Evolutionary conservation across 2,888 invertebrate species (phyloP), one percentile per base, ranked within the genome.

Genomic region (Pasiphila rectangulata): DNA sequence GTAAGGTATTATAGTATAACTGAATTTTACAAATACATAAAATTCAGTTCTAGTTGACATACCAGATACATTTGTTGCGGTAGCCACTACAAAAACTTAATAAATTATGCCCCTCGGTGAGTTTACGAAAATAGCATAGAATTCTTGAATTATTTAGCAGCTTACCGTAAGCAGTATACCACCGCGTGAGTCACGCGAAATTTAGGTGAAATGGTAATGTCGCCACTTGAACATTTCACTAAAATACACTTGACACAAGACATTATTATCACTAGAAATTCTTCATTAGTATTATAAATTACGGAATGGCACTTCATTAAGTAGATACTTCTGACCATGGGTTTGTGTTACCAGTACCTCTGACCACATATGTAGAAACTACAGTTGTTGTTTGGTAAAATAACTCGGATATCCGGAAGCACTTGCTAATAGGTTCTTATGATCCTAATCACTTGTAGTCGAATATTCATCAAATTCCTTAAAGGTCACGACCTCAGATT

Each of bases 61-160:
- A 24, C 2, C n/a, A 6, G 5, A 9, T 3, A 29, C n/a, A 20
- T 35, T 29, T 17, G 16, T 21, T 17, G 35, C 39, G 37, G n/a
- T 29, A 46, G 41, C 5, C 9, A 30, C 32, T 37, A 38, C 9
- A 36, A 35, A 25, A 34, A 23, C 21, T 12, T 37, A 12, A 13
- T 38, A 6, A 5, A 1, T 2, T 17, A 25, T 13, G 36, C 38
- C 34, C 25, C 39, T 24, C 34, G 20, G 27, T 24, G 16, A 42
- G 38, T 24, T 39, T 48, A 43, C 29, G 17, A 29, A 48, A 48
- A 43, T 48, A 43, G 27, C 32, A 20, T 27, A 17, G 35, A 21
- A 35, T 27, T 27, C 29, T 39, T 46, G 44, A 40, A 40, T 49
- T 40, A n/a, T 44, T 46, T 35, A 35, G 27, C 17, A 35, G 34